Evolutionary conservation across 1,140 invertebrate species (phyloP).

Genomic region (Atta colombica): DNA sequence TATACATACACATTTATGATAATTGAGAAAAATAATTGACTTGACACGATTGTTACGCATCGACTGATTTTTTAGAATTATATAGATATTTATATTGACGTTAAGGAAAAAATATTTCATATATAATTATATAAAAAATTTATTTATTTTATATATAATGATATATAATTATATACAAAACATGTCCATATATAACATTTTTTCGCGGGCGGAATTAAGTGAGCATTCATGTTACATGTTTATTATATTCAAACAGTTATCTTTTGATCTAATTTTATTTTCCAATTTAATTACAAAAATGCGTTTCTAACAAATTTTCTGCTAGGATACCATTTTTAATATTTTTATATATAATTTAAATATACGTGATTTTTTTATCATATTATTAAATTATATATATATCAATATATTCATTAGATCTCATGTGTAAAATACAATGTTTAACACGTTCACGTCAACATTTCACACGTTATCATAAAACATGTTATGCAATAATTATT

Average conservation of each 20-base stretch:
- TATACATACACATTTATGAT: neutral
- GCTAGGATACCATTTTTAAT: neutral
- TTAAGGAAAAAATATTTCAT: too few relatives aligned
- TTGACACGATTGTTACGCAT: constrained; percentile 31
- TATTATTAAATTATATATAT: neutral
- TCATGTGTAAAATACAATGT: neutral
- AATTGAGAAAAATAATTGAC: constrained; percentile 23
- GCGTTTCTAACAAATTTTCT: neutral
- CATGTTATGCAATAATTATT: neutral
- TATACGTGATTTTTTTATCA: constrained; percentile 1
- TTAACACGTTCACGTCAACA: neutral
- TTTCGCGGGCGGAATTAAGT: neutral
- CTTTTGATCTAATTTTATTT: neutral
- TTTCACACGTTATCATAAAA: neutral
- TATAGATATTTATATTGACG: too few relatives aligned
- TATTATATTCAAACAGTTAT: neutral
- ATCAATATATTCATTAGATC: neutral
- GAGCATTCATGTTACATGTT: constrained; percentile 2
- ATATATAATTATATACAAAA: too few relatives aligned
- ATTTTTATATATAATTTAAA: neutral
- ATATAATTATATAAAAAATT: too few relatives aligned
- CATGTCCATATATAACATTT: too few relatives aligned
- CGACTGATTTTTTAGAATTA: constrained; percentile 15
- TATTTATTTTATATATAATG: too few relatives aligned
- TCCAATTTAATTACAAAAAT: neutral